Base-by-base conservation (phyloP, 2,113 vertebrate genomes). In the Marmota flaviventris region DNA sequence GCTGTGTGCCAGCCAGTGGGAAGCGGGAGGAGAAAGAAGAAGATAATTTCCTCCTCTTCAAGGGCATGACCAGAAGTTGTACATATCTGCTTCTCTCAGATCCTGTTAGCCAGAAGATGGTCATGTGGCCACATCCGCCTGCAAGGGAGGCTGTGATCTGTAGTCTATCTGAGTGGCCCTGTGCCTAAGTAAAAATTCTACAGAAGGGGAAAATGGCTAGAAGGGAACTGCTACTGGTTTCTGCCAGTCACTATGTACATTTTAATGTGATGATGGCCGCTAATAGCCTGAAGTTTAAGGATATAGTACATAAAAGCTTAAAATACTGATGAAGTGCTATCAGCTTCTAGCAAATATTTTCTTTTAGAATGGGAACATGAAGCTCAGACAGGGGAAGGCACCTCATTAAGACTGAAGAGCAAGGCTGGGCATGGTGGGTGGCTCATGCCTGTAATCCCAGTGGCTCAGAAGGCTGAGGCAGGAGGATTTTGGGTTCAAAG, bases 91-190 rank as follows among this genome's bases (percentile, higher is more conserved):
- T 93, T 82, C 58, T 95, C 89, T 92, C 37, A 70, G 16, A 78
- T 78, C 53, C 39, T 32, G 20, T 89, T 94, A 73, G 85, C 39
- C 56, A 53, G 81, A 89, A 86, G 61, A 39, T 69, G 65, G 51
- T 92, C 93, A 69, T 11, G 3, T 51, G 51, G 39, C 37, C 45
- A 42, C 25, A 37, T 48, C 32, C 42, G 51, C 67, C 92, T 25
- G 39, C 85, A 87, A 92, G 51, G 84, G 58, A 95, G 87, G 48
- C 94, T 96, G 95, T 94, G 84, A 89, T 88, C 29, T 96, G 87
- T 87, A 96, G 96, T 95, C 22, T 75, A 89, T 75, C n/a, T 39
- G n/a, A 61, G 83, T 39, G 73, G 4, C 65, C 27, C 5, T 81
- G n/a, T 63, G n/a, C 73, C 86, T 85, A 58, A n/a, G 48, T 82